phyloP scores from a whole-genome alignment of 2,888 invertebrate species.

The Invenusta paracnida region DNA sequence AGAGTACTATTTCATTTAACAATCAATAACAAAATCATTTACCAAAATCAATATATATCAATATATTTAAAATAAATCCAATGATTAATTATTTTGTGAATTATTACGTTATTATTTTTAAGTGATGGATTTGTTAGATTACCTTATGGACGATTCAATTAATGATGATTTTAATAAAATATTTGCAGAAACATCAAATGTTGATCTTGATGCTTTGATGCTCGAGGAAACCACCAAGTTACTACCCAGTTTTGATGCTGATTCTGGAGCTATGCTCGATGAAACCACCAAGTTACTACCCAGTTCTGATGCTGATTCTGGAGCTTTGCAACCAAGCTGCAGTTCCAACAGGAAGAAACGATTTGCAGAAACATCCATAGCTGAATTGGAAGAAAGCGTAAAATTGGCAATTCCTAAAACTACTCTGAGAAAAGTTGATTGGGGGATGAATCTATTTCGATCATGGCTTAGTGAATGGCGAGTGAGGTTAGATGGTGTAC shows the following conservation, averaged over 20 bases:
- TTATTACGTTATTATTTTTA: background rate
- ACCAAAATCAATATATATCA: background rate
- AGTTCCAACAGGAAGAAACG: no score
- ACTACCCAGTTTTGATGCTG: background rate
- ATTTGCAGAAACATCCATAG: no score
- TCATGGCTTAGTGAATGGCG: no score
- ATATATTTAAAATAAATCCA: background rate
- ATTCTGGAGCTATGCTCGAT: background rate
- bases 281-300: no score
- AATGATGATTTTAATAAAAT: background rate
- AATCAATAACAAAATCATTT: background rate
- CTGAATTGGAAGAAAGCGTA: no score
- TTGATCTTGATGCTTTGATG: background rate
- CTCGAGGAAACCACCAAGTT: background rate
- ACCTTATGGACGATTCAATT: background rate
- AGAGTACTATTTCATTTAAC: background rate
- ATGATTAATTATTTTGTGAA: background rate
- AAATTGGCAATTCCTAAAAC: no score
- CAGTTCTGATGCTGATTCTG: no score
- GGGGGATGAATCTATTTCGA: no score
- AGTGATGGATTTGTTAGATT: background rate
- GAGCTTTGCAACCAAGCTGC: no score
- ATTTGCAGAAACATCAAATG: background rate
- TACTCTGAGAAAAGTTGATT: no score
- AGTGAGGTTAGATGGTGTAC: no score